Evolutionary conservation across 2,797 vertebrate species (phyloP).

Genomic region (Enteromius viviparus): DNA sequence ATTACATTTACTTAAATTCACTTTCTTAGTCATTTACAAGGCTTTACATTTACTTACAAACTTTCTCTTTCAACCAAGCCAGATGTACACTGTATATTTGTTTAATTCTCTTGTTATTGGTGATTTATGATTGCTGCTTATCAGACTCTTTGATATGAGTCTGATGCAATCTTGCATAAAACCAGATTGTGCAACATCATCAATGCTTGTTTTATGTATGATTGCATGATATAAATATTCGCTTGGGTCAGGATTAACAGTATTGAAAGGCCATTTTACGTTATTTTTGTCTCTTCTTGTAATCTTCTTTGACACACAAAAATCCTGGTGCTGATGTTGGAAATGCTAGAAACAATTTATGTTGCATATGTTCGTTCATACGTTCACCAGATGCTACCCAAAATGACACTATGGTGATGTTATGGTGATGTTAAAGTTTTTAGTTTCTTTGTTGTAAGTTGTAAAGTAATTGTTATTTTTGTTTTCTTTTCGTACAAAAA

Average conservation of each 20-base stretch:
- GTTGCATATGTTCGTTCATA: not conserved
- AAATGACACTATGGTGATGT: too few species aligned
- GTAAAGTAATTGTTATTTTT: too few species aligned
- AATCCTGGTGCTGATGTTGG: not conserved
- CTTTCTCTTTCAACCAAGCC: not conserved
- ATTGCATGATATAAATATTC: not conserved
- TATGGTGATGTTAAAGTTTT: too few species aligned
- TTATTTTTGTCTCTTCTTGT: too few species aligned
- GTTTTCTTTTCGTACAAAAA: too few species aligned
- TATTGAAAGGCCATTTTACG: not conserved
- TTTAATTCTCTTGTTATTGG: too few species aligned
- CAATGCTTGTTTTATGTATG: not conserved
- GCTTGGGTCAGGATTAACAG: not conserved
- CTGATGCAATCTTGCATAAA: not conserved
- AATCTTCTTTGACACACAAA: not conserved
- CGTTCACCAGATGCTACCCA: too few species aligned
- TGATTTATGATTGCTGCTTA: constrained; percentile 8
- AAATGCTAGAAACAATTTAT: not conserved
- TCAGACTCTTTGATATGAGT: not conserved
- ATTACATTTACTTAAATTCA: too few species aligned
- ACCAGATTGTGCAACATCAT: not conserved
- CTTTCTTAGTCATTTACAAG: too few species aligned
- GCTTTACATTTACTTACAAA: not conserved
- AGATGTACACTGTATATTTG: not conserved
- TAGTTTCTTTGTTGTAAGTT: too few species aligned